Conservation (phyloP, 2,113 vertebrate genomes). For the Odontesthes bonariensis region DNA sequence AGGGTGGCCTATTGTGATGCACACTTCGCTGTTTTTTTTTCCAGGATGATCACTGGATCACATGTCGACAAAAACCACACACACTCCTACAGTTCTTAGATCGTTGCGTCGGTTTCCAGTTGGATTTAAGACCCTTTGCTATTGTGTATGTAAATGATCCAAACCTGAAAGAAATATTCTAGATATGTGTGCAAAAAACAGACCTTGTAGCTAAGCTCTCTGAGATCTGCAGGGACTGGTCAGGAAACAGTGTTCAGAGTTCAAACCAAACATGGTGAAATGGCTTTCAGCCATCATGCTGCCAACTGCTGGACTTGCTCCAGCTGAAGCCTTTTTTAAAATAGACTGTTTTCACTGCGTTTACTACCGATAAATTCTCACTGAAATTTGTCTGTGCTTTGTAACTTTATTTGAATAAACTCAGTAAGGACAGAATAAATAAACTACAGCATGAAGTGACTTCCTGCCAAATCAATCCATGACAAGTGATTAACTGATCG, state of each 20-base stretch:
- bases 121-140: background rate
- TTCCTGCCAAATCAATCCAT: too few species aligned
- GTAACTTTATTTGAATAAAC: background rate
- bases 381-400: too few species aligned
- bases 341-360: too few species aligned
- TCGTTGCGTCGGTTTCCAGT: background rate
- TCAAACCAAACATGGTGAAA: slow-evolving; percentile 21
- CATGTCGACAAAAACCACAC: background rate
- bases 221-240: background rate
- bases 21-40: too few species aligned
- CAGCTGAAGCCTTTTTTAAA: background rate
- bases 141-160: background rate
- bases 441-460: background rate
- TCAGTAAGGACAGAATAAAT: background rate
- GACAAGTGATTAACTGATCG: too few species aligned
- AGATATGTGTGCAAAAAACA: background rate
- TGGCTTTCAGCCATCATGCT: background rate
- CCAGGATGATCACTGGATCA: background rate
- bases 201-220: background rate
- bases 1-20: too few species aligned
- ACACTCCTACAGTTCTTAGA: background rate
- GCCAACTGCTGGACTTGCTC: background rate
- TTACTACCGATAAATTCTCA: too few species aligned
- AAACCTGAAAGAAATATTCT: background rate
- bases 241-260: background rate